Conservation (phyloP, 1,140 invertebrate species). For the Cyrtorhinus lividipennis region DNA sequence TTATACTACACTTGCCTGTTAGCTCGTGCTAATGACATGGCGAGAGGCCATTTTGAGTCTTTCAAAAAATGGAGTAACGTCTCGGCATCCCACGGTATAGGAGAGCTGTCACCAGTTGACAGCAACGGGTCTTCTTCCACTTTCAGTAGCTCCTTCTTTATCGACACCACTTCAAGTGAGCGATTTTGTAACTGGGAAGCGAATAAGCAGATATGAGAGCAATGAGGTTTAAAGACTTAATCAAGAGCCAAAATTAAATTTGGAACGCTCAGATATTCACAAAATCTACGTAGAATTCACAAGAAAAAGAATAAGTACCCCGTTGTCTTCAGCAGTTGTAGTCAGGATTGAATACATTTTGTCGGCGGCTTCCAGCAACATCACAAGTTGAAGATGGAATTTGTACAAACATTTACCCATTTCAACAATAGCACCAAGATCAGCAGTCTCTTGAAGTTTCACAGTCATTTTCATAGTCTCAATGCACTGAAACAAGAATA, state of each 20-base stretch:
- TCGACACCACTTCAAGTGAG: constrained; percentile 37
- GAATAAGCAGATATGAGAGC: neutral
- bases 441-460: constrained; percentile 56
- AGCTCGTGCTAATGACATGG: constrained; percentile 44
- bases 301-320: too few relatives aligned
- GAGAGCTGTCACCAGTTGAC: constrained; percentile 35
- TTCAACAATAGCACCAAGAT: constrained; percentile 40
- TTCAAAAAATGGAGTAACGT: constrained; percentile 44
- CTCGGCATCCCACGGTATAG: constrained; percentile 35
- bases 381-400: constrained; percentile 80
- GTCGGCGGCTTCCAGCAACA: constrained; percentile 80
- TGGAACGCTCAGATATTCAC: too few relatives aligned
- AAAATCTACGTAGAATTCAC: too few relatives aligned
- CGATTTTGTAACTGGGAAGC: constrained; percentile 38
- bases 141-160: constrained; percentile 36
- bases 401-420: constrained; percentile 77
- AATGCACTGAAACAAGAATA: constrained; percentile 41
- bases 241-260: neutral
- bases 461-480: constrained; percentile 56
- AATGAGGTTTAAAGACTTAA: neutral
- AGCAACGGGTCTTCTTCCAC: constrained; percentile 36
- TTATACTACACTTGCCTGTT: too few relatives aligned
- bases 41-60: constrained; percentile 45
- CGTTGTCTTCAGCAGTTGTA: constrained; percentile 35
- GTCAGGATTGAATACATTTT: constrained; percentile 65